Conservation (phyloP, 2,113 vertebrate genomes). For the Riparia riparia region DNA sequence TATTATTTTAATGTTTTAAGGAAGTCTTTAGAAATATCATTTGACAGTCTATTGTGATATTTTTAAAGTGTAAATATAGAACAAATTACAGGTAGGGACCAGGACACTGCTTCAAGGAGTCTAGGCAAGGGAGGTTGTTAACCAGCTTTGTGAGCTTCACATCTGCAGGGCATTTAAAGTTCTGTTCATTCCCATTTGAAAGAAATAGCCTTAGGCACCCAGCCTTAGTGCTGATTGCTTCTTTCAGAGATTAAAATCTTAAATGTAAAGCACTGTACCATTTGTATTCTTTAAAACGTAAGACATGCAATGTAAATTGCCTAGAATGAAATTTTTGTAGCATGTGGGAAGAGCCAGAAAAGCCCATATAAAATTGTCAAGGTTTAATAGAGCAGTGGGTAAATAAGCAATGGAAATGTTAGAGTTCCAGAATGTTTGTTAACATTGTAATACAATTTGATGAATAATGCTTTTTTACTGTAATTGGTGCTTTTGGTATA, state of each 20-base stretch:
- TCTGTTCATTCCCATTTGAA: conserved; percentile 19
- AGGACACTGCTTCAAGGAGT: background rate
- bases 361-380: background rate
- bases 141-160: background rate
- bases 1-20: background rate
- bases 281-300: background rate
- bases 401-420: background rate
- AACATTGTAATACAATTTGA: background rate
- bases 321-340: background rate
- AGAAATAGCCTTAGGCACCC: conserved; percentile 21
- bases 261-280: background rate
- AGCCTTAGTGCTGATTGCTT: background rate
- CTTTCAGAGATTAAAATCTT: conserved; percentile 51
- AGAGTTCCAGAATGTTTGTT: background rate
- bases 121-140: background rate
- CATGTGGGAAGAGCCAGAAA: background rate
- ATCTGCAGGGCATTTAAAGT: background rate
- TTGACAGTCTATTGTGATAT: background rate
- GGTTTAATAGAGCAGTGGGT: background rate
- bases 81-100: background rate
- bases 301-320: background rate
- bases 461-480: background rate
- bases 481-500: background rate
- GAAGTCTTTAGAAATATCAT: background rate
- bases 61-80: background rate